These are phyloP conservation scores for Dicroscelio sp. DNA, from an alignment of 2,888 invertebrate genomes.

Conservation along the genomic window DNA sequence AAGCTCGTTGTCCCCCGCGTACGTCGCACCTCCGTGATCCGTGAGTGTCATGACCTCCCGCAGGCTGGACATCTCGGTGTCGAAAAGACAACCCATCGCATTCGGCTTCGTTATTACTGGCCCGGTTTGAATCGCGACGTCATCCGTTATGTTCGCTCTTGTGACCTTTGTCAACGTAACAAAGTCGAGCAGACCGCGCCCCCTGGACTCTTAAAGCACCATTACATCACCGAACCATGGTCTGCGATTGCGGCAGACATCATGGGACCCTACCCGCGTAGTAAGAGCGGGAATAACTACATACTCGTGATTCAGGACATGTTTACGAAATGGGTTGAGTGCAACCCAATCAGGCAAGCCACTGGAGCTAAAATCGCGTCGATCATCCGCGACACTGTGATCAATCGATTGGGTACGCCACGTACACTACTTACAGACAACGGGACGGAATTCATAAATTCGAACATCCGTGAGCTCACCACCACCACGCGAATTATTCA, in stretches of 20 bases:
- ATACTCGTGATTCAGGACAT: slow-evolving; percentile 47
- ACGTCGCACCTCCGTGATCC: not conserved
- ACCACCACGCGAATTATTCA: not conserved
- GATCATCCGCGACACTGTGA: slow-evolving; percentile 52
- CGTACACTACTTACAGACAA: slow-evolving; percentile 80
- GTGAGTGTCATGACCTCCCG: not conserved
- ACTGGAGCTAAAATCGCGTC: not conserved
- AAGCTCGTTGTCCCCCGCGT: not conserved
- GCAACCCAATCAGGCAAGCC: not conserved
- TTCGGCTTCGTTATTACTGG: not conserved
- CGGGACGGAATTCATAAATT: slow-evolving; percentile 73
- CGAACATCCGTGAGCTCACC: slow-evolving; percentile 6
- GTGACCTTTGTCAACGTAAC: slow-evolving; percentile 19
- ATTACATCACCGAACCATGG: not conserved
- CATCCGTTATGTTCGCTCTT: not conserved
- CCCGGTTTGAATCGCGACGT: not conserved
- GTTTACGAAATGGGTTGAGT: slow-evolving; percentile 18
- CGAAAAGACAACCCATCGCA: not conserved
- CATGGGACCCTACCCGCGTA: slow-evolving; percentile 80
- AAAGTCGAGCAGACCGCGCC: not conserved
- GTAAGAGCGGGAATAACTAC: slow-evolving; percentile 1
- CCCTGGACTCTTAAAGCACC: not conserved
- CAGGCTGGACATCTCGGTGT: not conserved
- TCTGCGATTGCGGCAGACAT: slow-evolving; percentile 65
- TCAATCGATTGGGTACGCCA: slow-evolving; percentile 80